Evolutionary conservation across 2,113 vertebrate species (phyloP).

Genomic region (Hypocryptadius cinnamomeus): DNA sequence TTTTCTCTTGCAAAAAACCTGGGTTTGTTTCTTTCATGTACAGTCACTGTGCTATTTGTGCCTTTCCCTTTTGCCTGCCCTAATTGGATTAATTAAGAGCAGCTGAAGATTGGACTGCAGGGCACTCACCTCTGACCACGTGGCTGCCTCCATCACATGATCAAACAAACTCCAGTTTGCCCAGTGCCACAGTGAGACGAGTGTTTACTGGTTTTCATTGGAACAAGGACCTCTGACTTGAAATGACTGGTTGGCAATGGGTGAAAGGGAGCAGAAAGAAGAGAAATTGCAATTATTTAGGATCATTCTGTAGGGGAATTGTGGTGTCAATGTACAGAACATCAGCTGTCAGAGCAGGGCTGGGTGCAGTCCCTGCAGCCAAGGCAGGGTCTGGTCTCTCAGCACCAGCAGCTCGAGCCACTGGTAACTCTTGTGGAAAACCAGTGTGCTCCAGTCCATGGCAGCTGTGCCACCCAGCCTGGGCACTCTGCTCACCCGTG

Average conservation of each 20-base stretch:
- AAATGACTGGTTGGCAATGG: slow-evolving; percentile 67
- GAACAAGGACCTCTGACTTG: slow-evolving; percentile 69
- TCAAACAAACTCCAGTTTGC: slow-evolving; percentile 85
- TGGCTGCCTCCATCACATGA: slow-evolving; percentile 78
- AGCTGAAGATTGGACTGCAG: neutral
- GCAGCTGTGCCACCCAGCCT: neutral
- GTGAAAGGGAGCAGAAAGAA: neutral
- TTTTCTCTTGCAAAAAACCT: neutral
- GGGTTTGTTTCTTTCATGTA: neutral
- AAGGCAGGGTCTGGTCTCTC: neutral
- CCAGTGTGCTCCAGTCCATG: fast-evolving
- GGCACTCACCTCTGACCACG: slow-evolving; percentile 54
- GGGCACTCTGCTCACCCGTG: neutral
- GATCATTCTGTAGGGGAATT: neutral
- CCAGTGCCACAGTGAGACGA: slow-evolving; percentile 68
- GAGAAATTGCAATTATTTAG: neutral
- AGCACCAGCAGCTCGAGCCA: neutral
- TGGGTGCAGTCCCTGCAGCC: neutral
- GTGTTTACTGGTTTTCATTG: slow-evolving; percentile 68
- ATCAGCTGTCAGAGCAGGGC: neutral
- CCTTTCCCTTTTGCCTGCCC: neutral
- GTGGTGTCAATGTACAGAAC: neutral
- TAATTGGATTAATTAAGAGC: neutral
- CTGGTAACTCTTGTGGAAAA: neutral
- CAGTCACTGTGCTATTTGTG: neutral